Evolutionary conservation across 2,888 invertebrate genomes (phyloP).

Genomic region (Carcina quercana): DNA sequence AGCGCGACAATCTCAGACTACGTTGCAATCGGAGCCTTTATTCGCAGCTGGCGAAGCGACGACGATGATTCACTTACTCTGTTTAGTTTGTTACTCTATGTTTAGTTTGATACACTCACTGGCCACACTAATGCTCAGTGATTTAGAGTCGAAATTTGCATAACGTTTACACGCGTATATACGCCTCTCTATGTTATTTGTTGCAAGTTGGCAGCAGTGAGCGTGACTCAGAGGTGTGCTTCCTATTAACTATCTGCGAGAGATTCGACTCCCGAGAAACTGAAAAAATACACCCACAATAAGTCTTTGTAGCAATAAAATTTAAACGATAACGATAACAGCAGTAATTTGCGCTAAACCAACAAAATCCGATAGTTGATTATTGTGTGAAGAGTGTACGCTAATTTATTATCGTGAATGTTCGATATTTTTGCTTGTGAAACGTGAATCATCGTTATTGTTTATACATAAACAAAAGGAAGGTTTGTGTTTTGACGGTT

Average conservation of each 20-base stretch:
- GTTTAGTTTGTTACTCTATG: conserved; percentile 12
- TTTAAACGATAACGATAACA: too few relatives aligned
- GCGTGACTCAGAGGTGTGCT: conserved; percentile 57
- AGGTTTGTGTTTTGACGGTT: conserved; percentile 15
- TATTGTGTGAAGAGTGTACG: too few relatives aligned
- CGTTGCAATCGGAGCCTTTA: conserved; percentile 51
- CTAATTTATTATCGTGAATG: too few relatives aligned
- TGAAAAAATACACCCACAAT: too few relatives aligned
- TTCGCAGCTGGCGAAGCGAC: conserved; percentile 49
- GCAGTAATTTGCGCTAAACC: too few relatives aligned
- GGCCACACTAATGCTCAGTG: conserved; percentile 21
- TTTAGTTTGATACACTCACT: conserved; percentile 22
- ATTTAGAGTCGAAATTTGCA: conserved; percentile 39
- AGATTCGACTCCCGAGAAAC: too few relatives aligned
- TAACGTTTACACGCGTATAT: conserved; percentile 28
- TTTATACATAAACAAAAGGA: background rate
- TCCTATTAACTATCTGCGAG: conserved; percentile 48
- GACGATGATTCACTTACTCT: conserved; percentile 51
- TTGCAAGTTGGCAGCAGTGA: conserved; percentile 48
- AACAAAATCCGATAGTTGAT: too few relatives aligned
- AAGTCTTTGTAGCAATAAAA: too few relatives aligned
- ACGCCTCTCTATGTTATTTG: conserved; percentile 20
- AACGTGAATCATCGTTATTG: too few relatives aligned
- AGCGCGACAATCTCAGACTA: conserved; percentile 43
- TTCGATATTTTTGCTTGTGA: too few relatives aligned